These are phyloP conservation scores for Pseudorhiza aurosa DNA, from an alignment of 30 jellyfish, hydroid and myxozoan species.

Conservation along the genomic window DNA sequence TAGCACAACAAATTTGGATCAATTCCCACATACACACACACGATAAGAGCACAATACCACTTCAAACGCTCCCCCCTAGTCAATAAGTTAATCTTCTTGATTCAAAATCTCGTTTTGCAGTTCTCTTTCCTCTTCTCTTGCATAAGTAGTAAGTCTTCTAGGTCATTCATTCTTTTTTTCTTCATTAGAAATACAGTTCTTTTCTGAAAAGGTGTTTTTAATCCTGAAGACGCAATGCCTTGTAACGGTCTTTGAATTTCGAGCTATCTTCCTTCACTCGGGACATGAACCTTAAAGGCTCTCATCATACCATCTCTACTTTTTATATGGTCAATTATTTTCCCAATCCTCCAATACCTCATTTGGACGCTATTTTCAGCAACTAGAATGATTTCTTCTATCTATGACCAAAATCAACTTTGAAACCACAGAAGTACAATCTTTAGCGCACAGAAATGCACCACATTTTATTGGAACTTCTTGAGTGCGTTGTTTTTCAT, in stretches of 20 bases:
- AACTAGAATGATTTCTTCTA: constrained; percentile 26
- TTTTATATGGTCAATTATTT: not conserved
- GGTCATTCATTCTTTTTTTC: constrained; percentile 10
- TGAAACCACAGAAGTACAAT: too few species aligned
- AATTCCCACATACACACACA: too few species aligned
- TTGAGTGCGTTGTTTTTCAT: too few species aligned
- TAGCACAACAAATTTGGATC: too few species aligned
- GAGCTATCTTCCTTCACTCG: constrained; percentile 32
- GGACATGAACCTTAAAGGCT: constrained; percentile 22
- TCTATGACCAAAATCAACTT: too few species aligned
- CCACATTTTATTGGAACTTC: too few species aligned
- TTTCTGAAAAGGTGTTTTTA: constrained; percentile 28
- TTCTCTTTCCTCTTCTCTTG: constrained; percentile 37
- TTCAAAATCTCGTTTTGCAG: constrained; percentile 24
- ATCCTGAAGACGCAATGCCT: constrained; percentile 49
- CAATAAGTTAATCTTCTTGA: constrained; percentile 42
- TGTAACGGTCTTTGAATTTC: constrained; percentile 54
- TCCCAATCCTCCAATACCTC: constrained; percentile 43
- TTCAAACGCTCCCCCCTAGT: constrained; percentile 32
- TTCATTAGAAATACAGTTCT: not conserved
- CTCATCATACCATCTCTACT: constrained; percentile 38
- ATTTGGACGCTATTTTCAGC: constrained; percentile 14
- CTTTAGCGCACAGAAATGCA: too few species aligned
- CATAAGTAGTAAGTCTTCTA: constrained; percentile 13
- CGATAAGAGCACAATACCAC: too few species aligned